phyloP scores from a whole-genome alignment of 2,888 invertebrate genomes.

The Polydrusus cervinus region DNA sequence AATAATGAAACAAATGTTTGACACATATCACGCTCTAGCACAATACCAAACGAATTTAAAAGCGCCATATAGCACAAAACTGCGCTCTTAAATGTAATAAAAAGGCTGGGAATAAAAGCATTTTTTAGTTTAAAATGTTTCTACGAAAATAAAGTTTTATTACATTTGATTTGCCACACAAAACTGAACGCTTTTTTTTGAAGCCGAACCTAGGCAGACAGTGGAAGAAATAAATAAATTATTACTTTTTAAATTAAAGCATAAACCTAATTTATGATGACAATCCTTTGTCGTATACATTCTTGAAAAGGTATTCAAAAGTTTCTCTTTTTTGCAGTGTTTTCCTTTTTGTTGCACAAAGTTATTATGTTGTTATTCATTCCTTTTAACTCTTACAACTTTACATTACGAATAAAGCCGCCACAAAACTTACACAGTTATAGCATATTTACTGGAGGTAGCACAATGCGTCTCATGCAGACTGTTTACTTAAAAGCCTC shows the following conservation, averaged over 20 bases:
- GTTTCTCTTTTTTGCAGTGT: too few species aligned
- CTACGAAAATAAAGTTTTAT: conserved; percentile 5
- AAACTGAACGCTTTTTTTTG: too few species aligned
- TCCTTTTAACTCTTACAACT: too few species aligned
- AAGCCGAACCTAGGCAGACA: too few species aligned
- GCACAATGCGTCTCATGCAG: conserved; percentile 14
- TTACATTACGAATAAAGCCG: neutral
- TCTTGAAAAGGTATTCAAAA: too few species aligned
- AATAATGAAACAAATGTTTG: conserved; percentile 2
- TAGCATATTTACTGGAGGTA: conserved; percentile 4
- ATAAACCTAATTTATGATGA: too few species aligned
- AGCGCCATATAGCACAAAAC: neutral
- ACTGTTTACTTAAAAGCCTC: conserved; percentile 17
- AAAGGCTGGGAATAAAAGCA: neutral
- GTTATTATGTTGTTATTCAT: too few species aligned
- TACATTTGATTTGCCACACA: neutral
- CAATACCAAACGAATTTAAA: neutral
- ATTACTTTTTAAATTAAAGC: too few species aligned
- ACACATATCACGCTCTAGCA: conserved; percentile 2
- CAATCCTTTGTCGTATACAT: too few species aligned
- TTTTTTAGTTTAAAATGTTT: conserved; percentile 5
- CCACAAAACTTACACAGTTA: neutral
- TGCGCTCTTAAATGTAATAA: neutral
- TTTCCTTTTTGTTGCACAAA: too few species aligned
- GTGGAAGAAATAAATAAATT: too few species aligned